phyloP scores from a whole-genome alignment of 2,113 vertebrate genomes.

The Urocynchramus pylzowi region DNA sequence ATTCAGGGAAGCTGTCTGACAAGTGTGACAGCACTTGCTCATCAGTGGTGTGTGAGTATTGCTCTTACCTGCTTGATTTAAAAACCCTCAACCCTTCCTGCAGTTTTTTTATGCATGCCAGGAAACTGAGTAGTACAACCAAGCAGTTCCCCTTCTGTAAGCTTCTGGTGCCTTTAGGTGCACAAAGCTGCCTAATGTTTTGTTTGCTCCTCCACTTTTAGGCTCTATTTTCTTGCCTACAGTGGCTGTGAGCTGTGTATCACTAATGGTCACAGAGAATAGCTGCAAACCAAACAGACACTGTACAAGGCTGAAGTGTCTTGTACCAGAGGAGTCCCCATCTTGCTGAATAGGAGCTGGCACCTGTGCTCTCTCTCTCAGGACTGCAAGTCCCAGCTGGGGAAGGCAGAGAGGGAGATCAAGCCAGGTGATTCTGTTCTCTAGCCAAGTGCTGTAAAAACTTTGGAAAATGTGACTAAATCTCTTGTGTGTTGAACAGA shows the following conservation, averaged over 20 bases:
- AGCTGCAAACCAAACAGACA: background rate
- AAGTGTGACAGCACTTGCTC: constrained; percentile 7
- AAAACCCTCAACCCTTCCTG: background rate
- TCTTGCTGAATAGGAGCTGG: background rate
- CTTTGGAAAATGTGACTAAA: background rate
- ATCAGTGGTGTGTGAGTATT: background rate
- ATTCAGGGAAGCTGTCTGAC: background rate
- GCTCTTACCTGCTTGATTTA: background rate
- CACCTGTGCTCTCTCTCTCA: background rate
- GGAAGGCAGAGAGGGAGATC: background rate
- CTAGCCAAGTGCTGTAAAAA: background rate
- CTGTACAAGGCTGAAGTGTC: background rate
- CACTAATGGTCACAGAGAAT: background rate
- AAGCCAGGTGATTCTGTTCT: background rate
- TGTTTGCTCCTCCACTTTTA: background rate
- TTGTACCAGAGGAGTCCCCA: background rate
- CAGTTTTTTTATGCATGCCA: background rate
- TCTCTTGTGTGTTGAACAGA: background rate
- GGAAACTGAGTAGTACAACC: background rate
- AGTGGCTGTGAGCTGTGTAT: background rate
- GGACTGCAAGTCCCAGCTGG: background rate
- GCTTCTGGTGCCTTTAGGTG: background rate
- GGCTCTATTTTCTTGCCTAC: background rate
- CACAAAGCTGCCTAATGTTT: background rate
- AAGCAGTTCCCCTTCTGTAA: background rate